Evolutionary conservation across 2,113 vertebrate genomes (phyloP), one percentile per base, ranked within the genome.

Genomic region (Tonatia bakeri): DNA sequence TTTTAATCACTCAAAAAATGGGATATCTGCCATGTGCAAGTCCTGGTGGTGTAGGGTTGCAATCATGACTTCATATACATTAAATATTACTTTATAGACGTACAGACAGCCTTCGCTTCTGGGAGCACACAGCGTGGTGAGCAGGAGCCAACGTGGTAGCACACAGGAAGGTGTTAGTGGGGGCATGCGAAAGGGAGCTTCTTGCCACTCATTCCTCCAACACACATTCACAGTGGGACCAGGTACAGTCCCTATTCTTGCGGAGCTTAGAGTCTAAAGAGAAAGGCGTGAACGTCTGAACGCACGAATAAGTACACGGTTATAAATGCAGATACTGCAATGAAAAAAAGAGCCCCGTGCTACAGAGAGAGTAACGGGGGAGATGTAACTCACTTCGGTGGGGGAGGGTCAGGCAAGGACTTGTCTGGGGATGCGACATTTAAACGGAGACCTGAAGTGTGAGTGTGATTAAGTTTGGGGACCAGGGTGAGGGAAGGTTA

Each of bases 341-440:
- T 40, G 47, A 75, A 70, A 84, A 84, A 50, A 28, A n/a, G 31
- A 92, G 59, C 33, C 45, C 33, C 26, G 12, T 64, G 67, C 13
- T 43, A 2, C 59, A 84, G 54, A 79, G 73, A 61, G 50, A 88
- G 67, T 85, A 26, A 43, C n/a, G 56, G 77, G 73, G 77, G 59
- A 82, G 77, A 89, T 82, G 86, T 33, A 28, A 65, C 79, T 81
- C 79, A 43, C 72, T 61, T 40, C 22, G 61, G 31, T 69, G 79
- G 50, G 38, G 67, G 31, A 73, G 79, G 56, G 38, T 72, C 73
- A 87, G 86, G 56, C 88, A 95, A 86, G 77, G 67, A 72, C 77
- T 69, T 69, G 43, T 87, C 59, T 91, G 67, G 61, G 84, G 36
- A 79, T 40, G 69, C 86, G 91, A 95, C 89, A 93, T 93, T 88